Percentiles rank a stretch among this genome's conserved stretches.
Evolutionary conservation across 2,113 vertebrate genomes (phyloP).

Genomic region (Tonatia bakeri): DNA sequence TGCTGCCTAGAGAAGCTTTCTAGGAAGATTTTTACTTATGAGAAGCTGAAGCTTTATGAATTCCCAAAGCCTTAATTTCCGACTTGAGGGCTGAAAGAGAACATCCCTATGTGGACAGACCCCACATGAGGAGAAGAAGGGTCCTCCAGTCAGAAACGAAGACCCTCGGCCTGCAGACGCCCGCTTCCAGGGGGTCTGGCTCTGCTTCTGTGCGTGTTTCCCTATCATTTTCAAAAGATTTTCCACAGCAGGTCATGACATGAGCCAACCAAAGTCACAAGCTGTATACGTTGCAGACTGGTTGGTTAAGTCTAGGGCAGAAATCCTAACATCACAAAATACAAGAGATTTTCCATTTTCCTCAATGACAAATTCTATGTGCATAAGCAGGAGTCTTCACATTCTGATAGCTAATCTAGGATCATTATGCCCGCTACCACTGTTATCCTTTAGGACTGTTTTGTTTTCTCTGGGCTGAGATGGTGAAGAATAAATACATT

Average conservation of each 20-base stretch:
- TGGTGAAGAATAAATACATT: not conserved
- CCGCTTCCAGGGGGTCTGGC: not conserved
- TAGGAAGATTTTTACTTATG: not conserved
- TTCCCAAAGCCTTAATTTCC: not conserved
- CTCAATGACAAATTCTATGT: fast-evolving
- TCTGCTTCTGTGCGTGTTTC: not conserved
- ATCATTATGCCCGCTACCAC: fast-evolving
- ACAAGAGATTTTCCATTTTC: not conserved
- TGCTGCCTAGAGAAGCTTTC: not conserved
- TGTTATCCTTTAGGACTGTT: not conserved
- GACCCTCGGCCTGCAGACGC: not conserved
- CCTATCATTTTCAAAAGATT: not conserved
- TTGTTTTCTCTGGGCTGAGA: not conserved
- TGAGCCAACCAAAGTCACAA: not conserved
- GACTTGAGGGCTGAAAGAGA: not conserved
- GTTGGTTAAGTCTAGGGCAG: not conserved
- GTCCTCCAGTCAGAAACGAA: no score
- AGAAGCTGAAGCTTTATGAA: not conserved
- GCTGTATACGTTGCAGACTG: not conserved
- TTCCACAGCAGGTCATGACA: not conserved
- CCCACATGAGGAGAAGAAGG: not conserved
- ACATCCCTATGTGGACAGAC: not conserved
- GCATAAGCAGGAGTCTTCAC: not conserved
- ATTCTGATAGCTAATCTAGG: not conserved
- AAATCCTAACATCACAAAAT: not conserved